phyloP scores from a whole-genome alignment of 1,140 invertebrate genomes.

The Heliconius eleuchia region DNA sequence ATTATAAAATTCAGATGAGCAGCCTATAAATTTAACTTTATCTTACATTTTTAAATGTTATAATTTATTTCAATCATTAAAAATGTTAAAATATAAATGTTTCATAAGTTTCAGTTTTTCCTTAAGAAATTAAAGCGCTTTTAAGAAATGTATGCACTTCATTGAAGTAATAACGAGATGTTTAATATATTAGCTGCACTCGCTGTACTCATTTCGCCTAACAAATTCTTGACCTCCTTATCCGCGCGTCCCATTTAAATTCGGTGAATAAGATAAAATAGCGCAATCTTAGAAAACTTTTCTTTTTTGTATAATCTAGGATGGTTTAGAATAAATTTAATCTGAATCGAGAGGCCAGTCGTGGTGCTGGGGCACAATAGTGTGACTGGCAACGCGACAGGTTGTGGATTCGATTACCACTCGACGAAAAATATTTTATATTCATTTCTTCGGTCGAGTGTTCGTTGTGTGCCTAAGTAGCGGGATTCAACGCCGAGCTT shows the following conservation, averaged over 20 bases:
- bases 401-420: too few species aligned
- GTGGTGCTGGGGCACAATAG: too few species aligned
- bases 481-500: too few species aligned
- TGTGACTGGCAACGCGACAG: too few species aligned
- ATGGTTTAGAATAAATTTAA: neutral
- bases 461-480: too few species aligned
- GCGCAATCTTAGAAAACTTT: neutral
- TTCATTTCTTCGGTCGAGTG: too few species aligned
- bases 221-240: slow-evolving; percentile 29
- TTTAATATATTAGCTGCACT: slow-evolving; percentile 21
- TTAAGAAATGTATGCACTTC: neutral
- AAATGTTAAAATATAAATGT: too few species aligned
- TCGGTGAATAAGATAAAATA: slow-evolving; percentile 18
- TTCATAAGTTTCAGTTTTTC: neutral
- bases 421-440: too few species aligned
- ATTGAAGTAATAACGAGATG: slow-evolving; percentile 14
- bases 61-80: neutral
- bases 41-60: too few species aligned
- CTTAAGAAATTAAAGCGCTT: neutral
- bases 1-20: too few species aligned
- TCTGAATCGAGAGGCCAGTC: neutral
- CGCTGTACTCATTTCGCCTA: neutral
- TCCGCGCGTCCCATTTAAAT: slow-evolving; percentile 24
- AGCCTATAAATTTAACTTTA: too few species aligned
- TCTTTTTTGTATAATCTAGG: neutral